phyloP scores from a whole-genome alignment of 2,797 vertebrate species.

The Pangasius djambal region DNA sequence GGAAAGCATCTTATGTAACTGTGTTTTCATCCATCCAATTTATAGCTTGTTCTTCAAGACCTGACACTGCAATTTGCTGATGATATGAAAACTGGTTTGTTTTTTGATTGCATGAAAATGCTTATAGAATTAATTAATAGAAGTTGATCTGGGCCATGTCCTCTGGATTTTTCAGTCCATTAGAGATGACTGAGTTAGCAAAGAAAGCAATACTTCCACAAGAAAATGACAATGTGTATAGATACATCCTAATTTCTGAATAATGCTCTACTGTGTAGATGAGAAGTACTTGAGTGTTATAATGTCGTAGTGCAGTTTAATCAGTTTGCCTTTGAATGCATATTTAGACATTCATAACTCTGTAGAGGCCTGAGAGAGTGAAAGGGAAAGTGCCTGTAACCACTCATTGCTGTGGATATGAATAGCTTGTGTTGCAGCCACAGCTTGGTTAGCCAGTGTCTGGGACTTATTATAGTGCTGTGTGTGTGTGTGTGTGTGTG shows the following conservation, averaged over 20 bases:
- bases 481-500: slow-evolving; percentile 33
- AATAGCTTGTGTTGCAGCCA: slow-evolving; percentile 79
- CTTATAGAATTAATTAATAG: neutral
- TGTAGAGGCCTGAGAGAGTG: slow-evolving; percentile 50
- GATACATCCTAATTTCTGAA: slow-evolving; percentile 27
- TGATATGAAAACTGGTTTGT: neutral
- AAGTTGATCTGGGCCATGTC: neutral
- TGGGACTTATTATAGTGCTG: slow-evolving; percentile 80
- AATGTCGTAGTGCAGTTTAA: slow-evolving; percentile 43
- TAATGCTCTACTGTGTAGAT: slow-evolving; percentile 21
- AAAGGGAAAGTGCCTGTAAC: slow-evolving; percentile 67
- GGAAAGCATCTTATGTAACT: neutral
- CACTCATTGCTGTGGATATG: slow-evolving; percentile 81
- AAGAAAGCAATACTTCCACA: slow-evolving; percentile 13
- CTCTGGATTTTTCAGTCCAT: slow-evolving; percentile 6
- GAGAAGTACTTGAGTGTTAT: slow-evolving; percentile 30
- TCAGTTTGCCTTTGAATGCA: slow-evolving; percentile 47
- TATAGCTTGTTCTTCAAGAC: neutral
- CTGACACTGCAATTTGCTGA: neutral
- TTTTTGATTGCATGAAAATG: slow-evolving; percentile 1
- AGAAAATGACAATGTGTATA: slow-evolving; percentile 28
- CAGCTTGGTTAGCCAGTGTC: slow-evolving; percentile 77
- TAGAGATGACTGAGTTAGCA: neutral
- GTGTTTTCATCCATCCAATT: neutral
- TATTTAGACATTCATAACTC: slow-evolving; percentile 50